A percentile compares a stretch with the other conserved stretches of the same genome.
Evolutionary conservation across 2,113 vertebrate genomes (phyloP).

Genomic region (Tetrao urogallus): DNA sequence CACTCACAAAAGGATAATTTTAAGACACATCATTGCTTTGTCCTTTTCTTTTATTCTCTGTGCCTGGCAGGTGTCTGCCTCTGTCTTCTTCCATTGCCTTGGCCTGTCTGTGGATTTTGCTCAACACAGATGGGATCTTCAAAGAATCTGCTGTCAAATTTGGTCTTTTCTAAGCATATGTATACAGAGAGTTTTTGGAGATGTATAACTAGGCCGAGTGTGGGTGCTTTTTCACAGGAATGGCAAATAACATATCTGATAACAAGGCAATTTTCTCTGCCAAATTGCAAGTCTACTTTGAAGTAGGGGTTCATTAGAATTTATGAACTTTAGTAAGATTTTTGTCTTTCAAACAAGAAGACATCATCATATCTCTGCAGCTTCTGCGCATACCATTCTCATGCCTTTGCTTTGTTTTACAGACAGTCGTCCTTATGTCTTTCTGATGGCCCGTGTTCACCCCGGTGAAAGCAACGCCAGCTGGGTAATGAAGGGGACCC

Average conservation of each 20-base stretch:
- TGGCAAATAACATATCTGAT: conserved; percentile 23
- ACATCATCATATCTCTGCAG: not conserved
- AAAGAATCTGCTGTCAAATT: conserved; percentile 45
- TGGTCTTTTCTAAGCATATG: conserved; percentile 36
- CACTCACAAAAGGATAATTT: conserved; percentile 36
- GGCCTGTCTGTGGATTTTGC: not conserved
- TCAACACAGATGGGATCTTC: conserved; percentile 47
- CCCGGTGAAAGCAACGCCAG: conserved; percentile 94
- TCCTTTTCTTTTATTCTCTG: not conserved
- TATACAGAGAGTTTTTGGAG: not conserved
- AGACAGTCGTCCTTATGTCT: conserved; percentile 86
- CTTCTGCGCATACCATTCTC: not conserved
- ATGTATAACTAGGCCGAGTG: conserved; percentile 13
- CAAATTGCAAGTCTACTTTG: not conserved
- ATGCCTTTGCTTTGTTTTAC: not conserved
- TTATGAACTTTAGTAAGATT: not conserved
- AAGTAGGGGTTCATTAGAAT: not conserved
- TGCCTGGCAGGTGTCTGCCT: not conserved
- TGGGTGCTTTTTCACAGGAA: conserved; percentile 44
- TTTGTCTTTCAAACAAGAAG: no score
- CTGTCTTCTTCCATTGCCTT: conserved; percentile 5
- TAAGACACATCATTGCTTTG: conserved; percentile 19
- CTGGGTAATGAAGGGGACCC: conserved; percentile 94
- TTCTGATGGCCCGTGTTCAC: conserved; percentile 89
- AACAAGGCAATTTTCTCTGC: not conserved